phyloP scores from a whole-genome alignment of 1,140 invertebrate genomes.

The Diachasma alloeum region DNA sequence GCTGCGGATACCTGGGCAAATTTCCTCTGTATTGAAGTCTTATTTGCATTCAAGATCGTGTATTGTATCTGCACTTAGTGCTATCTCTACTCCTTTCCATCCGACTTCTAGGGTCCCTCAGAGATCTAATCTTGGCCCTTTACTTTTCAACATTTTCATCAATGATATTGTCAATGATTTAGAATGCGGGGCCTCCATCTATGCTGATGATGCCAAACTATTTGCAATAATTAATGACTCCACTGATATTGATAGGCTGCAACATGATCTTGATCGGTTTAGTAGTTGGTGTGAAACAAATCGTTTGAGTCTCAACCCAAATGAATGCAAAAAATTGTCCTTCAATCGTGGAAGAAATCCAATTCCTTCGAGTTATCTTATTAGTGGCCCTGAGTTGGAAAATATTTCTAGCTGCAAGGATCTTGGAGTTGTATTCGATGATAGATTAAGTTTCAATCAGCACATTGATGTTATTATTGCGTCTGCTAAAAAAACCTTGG shows the following conservation, averaged over 20 bases:
- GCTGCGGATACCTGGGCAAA: background rate
- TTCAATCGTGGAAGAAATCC: too few relatives aligned
- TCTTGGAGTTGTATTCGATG: conserved; percentile 16
- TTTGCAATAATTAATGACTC: background rate
- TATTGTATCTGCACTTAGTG: too few relatives aligned
- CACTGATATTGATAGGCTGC: background rate
- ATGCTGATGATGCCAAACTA: background rate
- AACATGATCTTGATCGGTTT: background rate
- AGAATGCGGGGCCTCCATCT: background rate
- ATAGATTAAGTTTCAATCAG: background rate
- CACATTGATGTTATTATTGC: background rate
- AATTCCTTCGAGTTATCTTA: background rate
- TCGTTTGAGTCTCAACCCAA: background rate
- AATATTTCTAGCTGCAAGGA: background rate
- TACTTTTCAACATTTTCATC: conserved; percentile 21
- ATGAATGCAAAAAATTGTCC: background rate
- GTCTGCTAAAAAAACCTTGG: background rate
- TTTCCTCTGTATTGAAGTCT: background rate
- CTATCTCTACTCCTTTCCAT: background rate
- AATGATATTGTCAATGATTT: conserved; percentile 15
- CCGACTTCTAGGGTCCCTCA: conserved; percentile 16
- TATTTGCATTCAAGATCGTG: too few relatives aligned
- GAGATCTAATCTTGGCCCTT: too few relatives aligned
- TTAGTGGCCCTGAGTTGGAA: background rate
- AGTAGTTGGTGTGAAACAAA: background rate